Evolutionary conservation across 2,113 vertebrate species (phyloP).

Genomic region (Chloroceryle aenea): DNA sequence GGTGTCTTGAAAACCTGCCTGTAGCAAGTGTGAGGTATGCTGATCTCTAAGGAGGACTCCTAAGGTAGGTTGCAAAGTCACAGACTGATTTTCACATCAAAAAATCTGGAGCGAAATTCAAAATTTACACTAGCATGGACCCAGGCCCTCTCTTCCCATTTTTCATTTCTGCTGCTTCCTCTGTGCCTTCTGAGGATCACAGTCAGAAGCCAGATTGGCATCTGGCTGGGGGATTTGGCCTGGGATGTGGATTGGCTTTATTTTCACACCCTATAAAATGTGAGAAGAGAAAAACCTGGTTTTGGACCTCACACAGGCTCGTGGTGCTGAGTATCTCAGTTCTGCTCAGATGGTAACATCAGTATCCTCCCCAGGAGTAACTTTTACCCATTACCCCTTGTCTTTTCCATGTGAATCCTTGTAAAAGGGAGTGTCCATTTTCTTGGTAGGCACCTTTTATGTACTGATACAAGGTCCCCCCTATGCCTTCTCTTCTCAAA

Average conservation of each 20-base stretch:
- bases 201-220: neutral
- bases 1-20: neutral
- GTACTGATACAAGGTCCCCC: no score
- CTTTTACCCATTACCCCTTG: no score
- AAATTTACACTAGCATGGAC: rapidly evolving
- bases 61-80: neutral
- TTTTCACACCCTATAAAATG: conserved; percentile 16
- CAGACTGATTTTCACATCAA: neutral
- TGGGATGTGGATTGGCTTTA: neutral
- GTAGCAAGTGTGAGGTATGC: neutral
- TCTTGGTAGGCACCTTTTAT: no score
- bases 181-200: neutral
- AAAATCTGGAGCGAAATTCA: neutral
- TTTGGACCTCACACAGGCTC: neutral
- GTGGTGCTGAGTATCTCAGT: rapidly evolving
- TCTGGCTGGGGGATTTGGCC: conserved; percentile 1
- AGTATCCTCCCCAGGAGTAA: neutral
- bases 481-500: no score
- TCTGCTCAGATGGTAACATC: rapidly evolving
- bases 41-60: neutral
- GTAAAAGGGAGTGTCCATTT: no score
- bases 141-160: neutral
- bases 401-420: no score
- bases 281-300: conserved; percentile 20
- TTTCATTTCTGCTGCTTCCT: neutral